These are phyloP conservation scores for Stegophylla sp. DNA, from an alignment of 2,888 invertebrate genomes.

Conservation along the genomic window DNA sequence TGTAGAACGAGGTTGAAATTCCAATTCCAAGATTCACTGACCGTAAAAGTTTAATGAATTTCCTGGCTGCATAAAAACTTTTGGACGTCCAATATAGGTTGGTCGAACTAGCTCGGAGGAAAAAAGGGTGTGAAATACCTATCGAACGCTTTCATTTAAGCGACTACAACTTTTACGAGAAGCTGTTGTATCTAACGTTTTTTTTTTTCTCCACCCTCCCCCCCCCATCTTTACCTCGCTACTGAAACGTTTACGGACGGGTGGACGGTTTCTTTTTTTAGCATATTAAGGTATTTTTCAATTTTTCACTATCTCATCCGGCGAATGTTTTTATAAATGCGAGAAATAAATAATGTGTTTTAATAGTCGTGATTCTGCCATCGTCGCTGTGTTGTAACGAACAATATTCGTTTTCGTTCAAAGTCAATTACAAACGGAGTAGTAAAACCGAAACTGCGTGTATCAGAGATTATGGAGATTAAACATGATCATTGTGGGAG, in stretches of 20 bases:
- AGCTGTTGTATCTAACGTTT: constrained; percentile 4
- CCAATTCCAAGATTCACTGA: constrained; percentile 40
- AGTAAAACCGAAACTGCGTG: too few species aligned
- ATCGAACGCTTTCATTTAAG: constrained; percentile 43
- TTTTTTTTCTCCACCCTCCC: neutral
- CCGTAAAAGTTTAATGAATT: constrained; percentile 59
- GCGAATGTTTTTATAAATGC: too few species aligned
- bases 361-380: too few species aligned
- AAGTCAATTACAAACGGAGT: too few species aligned
- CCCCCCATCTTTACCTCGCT: too few species aligned
- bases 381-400: too few species aligned
- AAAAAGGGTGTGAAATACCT: constrained; percentile 35
- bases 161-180: constrained; percentile 29
- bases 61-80: constrained; percentile 44
- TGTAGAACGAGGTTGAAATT: constrained; percentile 30
- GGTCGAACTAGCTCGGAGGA: neutral
- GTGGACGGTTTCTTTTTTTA: neutral
- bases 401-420: too few species aligned
- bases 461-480: too few species aligned
- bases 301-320: neutral
- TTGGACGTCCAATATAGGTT: constrained; percentile 27
- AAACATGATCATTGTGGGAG: too few species aligned
- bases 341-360: too few species aligned
- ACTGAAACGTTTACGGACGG: neutral
- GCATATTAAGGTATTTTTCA: neutral